Evolutionary conservation across 1,140 invertebrate species (phyloP).

Genomic region (Helicorthomorpha holstii): DNA sequence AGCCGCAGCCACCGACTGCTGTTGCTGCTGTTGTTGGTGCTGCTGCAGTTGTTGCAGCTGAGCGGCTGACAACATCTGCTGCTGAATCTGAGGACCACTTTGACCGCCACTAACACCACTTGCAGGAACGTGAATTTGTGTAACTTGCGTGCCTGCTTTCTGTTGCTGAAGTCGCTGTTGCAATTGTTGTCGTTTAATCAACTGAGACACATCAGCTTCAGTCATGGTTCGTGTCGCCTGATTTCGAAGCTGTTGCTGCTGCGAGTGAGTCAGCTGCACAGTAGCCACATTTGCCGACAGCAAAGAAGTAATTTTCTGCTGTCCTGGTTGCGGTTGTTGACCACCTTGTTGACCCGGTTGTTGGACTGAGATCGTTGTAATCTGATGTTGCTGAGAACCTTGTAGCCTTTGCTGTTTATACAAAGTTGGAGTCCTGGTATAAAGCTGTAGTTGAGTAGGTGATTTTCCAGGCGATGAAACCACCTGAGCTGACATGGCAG

Average conservation of each 20-base stretch:
- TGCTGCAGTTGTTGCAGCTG: conserved; percentile 27
- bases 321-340: conserved; percentile 12
- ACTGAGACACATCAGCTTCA: conserved; percentile 47
- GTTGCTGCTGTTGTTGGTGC: too few relatives aligned
- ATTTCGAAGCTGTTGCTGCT: conserved; percentile 19
- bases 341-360: conserved; percentile 13
- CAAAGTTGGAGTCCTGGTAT: background rate
- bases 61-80: conserved; percentile 38
- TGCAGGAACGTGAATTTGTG: conserved; percentile 11
- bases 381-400: conserved; percentile 12
- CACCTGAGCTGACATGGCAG: conserved; percentile 13
- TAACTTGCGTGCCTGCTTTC: conserved; percentile 15
- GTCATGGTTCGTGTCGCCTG: conserved; percentile 34
- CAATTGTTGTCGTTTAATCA: conserved; percentile 50
- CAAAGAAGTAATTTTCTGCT: conserved; percentile 9
- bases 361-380: conserved; percentile 9
- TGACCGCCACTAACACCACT: too few relatives aligned
- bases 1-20: conserved; percentile 18
- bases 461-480: conserved; percentile 15
- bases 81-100: too few relatives aligned
- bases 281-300: conserved; percentile 12
- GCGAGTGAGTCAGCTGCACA: conserved; percentile 18
- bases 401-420: conserved; percentile 5
- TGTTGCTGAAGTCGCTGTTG: conserved; percentile 32
- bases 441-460: conserved; percentile 4